phyloP scores from a whole-genome alignment of 2,888 invertebrate genomes.

The Agrochola circellaris region DNA sequence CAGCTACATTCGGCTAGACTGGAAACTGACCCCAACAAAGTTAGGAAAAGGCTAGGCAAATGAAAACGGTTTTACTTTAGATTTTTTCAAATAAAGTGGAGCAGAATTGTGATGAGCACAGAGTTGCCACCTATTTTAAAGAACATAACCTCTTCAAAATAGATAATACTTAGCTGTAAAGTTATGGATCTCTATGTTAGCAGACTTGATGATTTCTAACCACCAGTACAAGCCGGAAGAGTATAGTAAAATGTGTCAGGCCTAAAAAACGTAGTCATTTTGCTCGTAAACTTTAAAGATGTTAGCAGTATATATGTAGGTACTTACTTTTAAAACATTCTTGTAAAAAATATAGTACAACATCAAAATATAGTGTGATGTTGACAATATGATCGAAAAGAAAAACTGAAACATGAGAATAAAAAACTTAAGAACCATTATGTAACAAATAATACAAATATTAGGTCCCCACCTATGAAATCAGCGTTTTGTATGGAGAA shows the following conservation, averaged over 20 bases:
- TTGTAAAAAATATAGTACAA: conserved; percentile 3
- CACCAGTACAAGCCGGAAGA: neutral
- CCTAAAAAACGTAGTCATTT: neutral
- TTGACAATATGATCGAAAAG: conserved; percentile 9
- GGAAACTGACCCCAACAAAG: neutral
- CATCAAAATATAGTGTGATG: neutral
- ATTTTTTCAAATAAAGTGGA: neutral
- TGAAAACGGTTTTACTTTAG: neutral
- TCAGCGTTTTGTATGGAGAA: too few relatives aligned
- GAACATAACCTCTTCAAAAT: neutral
- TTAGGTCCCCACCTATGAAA: too few relatives aligned
- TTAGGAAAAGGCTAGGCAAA: neutral
- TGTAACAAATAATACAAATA: neutral
- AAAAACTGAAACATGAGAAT: conserved; percentile 26
- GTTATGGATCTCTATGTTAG: neutral
- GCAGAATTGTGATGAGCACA: neutral
- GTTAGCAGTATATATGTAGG: neutral
- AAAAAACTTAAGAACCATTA: too few relatives aligned
- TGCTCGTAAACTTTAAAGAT: neutral
- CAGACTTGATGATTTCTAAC: neutral
- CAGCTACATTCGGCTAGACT: neutral
- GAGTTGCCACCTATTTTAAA: neutral
- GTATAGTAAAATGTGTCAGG: neutral
- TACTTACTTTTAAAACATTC: conserved; percentile 12
- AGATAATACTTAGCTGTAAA: neutral